phyloP scores from a whole-genome alignment of 92 coral and sea anemone species.

The Zoanthus gigantus region DNA sequence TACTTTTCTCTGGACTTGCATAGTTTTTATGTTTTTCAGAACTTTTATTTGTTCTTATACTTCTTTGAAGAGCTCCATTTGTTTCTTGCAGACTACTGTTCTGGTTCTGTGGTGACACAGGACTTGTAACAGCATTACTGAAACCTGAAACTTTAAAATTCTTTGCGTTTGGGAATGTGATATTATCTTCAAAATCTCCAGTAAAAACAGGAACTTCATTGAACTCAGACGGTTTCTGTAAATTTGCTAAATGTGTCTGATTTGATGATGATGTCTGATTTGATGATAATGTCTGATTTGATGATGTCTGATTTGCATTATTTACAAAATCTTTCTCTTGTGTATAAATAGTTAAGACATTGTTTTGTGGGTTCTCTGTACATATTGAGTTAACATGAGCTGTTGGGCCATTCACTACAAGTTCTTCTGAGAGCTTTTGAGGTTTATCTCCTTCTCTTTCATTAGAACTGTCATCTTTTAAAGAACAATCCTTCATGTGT shows the following conservation, averaged over 20 bases:
- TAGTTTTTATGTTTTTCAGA: background rate
- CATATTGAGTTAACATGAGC: background rate
- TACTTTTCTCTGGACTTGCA: background rate
- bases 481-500: background rate
- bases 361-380: constrained; percentile 6
- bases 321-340: background rate
- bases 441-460: background rate
- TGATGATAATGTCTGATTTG: too few species aligned
- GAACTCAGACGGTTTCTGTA: background rate
- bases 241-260: background rate
- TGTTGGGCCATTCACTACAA: background rate
- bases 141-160: background rate
- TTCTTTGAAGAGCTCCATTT: background rate
- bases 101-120: background rate
- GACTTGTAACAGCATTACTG: background rate
- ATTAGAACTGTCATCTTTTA: constrained; percentile 23
- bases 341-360: background rate
- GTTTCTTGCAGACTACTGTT: background rate
- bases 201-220: background rate
- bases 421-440: background rate
- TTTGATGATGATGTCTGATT: too few species aligned
- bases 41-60: background rate
- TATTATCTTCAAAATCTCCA: background rate
- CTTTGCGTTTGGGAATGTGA: background rate
- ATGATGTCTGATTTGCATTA: background rate